phyloP scores from a whole-genome alignment of 2,113 vertebrate species.

The Ariopsis seemanni region DNA sequence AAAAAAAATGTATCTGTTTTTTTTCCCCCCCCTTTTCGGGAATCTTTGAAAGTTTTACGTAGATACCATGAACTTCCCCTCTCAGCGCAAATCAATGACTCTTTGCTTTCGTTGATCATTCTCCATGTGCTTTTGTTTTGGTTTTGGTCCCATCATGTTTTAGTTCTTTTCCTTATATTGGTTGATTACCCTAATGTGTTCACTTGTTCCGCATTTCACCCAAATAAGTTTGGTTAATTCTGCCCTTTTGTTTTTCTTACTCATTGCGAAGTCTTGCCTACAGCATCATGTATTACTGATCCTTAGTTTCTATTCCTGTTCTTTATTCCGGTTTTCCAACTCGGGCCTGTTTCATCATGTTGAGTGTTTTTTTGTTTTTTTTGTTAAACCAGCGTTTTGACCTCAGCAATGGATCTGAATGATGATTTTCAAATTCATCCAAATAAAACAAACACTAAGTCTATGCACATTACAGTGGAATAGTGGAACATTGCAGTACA shows the following conservation, averaged over 20 bases:
- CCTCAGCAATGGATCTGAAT: too few relatives aligned
- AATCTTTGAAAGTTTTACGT: background rate
- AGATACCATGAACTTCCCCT: background rate
- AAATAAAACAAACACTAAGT: too few relatives aligned
- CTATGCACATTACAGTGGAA: too few relatives aligned
- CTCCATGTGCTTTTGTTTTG: background rate
- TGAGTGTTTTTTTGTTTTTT: too few relatives aligned
- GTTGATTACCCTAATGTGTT: background rate
- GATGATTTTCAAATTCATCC: too few relatives aligned
- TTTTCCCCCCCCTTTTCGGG: background rate
- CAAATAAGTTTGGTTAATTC: background rate
- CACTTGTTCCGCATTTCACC: background rate
- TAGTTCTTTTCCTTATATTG: background rate
- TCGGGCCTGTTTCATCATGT: too few relatives aligned
- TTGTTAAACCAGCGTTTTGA: too few relatives aligned
- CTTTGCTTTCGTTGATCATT: background rate
- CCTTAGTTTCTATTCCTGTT: too few relatives aligned
- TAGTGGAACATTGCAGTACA: background rate
- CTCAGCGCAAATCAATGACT: background rate
- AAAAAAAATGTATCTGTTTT: too few relatives aligned
- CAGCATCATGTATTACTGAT: too few relatives aligned
- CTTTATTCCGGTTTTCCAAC: too few relatives aligned
- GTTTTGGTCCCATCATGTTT: background rate
- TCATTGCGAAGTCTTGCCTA: background rate
- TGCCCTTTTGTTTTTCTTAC: background rate